Base-by-base conservation (phyloP, 2,797 vertebrate species). In the Gambelia wislizenii region DNA sequence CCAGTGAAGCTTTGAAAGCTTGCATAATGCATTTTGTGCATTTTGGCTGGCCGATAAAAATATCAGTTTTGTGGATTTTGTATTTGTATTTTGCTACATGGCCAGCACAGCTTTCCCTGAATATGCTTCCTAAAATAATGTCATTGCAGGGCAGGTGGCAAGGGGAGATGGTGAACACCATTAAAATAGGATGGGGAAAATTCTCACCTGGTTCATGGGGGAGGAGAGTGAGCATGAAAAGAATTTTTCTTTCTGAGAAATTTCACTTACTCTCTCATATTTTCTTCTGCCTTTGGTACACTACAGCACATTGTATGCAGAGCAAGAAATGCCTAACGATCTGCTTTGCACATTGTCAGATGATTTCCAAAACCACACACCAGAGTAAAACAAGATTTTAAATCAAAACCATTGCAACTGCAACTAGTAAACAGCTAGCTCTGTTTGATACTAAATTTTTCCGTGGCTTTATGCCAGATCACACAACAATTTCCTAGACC, bases 311-410 rank as follows among this genome's bases (percentile, higher is more conserved):
- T 10, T 27, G 56, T 74, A 91, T 78, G 79, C 75, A 39, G 79
- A 90, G 93, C 91, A 85, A 87, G 86, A 94, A 93, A 95, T 94
- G 69, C 72, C 80, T 86, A 77, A 69, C 42, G n/a, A 56, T 93
- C 89, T 91, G 92, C 90, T 93, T 86, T 93, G 25, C 91, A 4
- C 13, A 61, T 85, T 91, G 87, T 91, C 93, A 90, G 70, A 93
- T 94, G 92, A 94, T 95, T 83, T 92, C 86, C 47, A 90, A 94
- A 95, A 85, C 56, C 91, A 83, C 90, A 91, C 87, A 90, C 86
- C 85, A 88, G 64, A 91, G 90, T 89, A 85, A 93, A 90, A 88
- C 89, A 89, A 59, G 89, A 90, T 91, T 93, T 85, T 95, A 92
- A 89, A 92, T 94, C 84, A 72, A 74, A 91, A 77, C 92, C 89